Percentiles rank a stretch among this genome's conserved stretches.
phyloP scores from a whole-genome alignment of 2,888 invertebrate species.

The Apoderus coryli region DNA sequence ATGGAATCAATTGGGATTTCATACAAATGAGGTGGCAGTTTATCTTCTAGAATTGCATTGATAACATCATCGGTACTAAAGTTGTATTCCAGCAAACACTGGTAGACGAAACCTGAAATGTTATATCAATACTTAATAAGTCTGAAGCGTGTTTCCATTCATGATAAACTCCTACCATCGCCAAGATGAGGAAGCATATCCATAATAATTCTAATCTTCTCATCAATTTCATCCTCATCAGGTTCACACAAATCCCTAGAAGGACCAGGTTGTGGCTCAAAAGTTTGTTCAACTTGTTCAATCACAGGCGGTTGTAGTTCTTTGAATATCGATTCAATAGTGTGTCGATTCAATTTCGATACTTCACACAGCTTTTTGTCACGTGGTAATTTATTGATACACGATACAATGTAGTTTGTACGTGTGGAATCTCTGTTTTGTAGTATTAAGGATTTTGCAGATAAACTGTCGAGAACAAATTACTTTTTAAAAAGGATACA shows the following conservation, averaged over 20 bases:
- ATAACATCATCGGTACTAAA: conserved; percentile 64
- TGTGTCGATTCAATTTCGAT: conserved; percentile 16
- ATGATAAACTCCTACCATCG: conserved; percentile 37
- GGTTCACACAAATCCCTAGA: conserved; percentile 10
- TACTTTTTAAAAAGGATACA: conserved; percentile 22
- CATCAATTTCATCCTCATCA: conserved; percentile 26
- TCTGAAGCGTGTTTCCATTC: too few species aligned
- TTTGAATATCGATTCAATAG: conserved; percentile 19
- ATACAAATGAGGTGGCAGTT: conserved; percentile 36
- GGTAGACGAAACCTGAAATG: conserved; percentile 41
- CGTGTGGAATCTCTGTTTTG: conserved; percentile 26
- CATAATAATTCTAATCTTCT: conserved; percentile 32
- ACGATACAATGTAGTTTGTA: conserved; percentile 26
- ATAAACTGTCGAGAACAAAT: background rate
- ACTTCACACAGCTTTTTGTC: conserved; percentile 19
- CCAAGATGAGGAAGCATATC: conserved; percentile 67
- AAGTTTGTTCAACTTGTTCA: conserved; percentile 12
- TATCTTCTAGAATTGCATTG: conserved; percentile 68
- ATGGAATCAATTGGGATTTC: conserved; percentile 28
- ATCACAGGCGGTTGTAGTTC: conserved; percentile 16
- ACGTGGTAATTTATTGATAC: conserved; percentile 23
- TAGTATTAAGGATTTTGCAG: conserved; percentile 2
- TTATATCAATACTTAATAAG: too few species aligned
- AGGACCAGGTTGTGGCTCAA: conserved; percentile 15
- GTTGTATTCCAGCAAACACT: conserved; percentile 62